Conservation (phyloP, 2,888 invertebrate species). For the Agapostemon virescens region DNA sequence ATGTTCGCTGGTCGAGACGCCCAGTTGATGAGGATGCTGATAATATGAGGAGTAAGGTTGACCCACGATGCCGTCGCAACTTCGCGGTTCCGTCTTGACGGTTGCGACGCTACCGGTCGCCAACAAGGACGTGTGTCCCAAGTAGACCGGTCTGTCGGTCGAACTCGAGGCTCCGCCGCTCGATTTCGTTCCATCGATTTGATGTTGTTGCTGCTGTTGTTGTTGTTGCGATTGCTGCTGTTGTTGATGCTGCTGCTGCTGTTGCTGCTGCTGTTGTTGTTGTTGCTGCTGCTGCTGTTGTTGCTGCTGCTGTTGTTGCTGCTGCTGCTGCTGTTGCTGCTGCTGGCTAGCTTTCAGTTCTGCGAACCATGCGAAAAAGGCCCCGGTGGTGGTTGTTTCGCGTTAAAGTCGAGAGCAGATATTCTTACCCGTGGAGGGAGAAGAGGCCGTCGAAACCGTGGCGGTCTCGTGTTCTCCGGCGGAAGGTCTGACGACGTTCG, state of each 20-base stretch:
- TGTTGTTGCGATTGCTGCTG: constrained; percentile 71
- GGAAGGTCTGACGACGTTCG: constrained; percentile 72
- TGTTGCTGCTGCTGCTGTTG: constrained; percentile 38
- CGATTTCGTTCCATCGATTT: constrained; percentile 73
- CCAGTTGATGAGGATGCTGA: constrained; percentile 79
- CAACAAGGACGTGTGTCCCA: constrained; percentile 83
- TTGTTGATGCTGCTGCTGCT: constrained; percentile 71
- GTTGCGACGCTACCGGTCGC: constrained; percentile 79
- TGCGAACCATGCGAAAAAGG: constrained; percentile 35
- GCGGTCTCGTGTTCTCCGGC: constrained; percentile 72
- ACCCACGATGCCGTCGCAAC: constrained; percentile 76
- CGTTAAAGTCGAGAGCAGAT: neutral
- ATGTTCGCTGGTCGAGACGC: constrained; percentile 75
- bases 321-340: constrained; percentile 14
- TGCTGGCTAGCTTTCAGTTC: constrained; percentile 72
- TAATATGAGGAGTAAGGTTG: constrained; percentile 78
- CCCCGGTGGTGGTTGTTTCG: neutral
- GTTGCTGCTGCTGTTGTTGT: constrained; percentile 69
- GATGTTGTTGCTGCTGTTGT: constrained; percentile 74
- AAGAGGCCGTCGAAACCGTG: constrained; percentile 74
- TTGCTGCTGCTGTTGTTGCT: neutral
- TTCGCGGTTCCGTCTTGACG: constrained; percentile 79
- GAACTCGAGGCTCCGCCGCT: constrained; percentile 68
- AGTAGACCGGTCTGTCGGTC: constrained; percentile 79
- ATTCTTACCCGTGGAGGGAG: constrained; percentile 74